Percentiles rank a stretch among this genome's conserved stretches.
Evolutionary conservation across 2,888 invertebrate genomes (phyloP).

Genomic region (Agrochola lychnidis): DNA sequence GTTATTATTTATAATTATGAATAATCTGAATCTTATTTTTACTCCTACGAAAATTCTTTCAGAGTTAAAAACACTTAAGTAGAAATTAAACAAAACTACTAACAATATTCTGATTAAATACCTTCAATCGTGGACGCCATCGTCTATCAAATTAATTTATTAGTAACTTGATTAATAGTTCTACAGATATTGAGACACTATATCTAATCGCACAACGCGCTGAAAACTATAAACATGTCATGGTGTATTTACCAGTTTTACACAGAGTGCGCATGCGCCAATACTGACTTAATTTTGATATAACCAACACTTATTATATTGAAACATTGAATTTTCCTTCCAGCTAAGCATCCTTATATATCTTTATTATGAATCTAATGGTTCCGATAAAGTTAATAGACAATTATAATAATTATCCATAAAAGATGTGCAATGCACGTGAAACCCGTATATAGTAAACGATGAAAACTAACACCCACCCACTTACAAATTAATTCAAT

Average conservation of each 20-base stretch:
- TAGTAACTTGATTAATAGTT: background rate
- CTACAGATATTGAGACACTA: background rate
- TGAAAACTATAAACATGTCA: conserved; percentile 5
- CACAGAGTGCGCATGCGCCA: background rate
- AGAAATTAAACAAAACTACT: background rate
- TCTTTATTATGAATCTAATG: background rate
- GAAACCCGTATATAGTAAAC: background rate
- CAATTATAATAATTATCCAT: background rate
- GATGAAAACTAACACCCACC: conserved; percentile 5
- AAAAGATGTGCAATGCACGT: conserved; percentile 7
- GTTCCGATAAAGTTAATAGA: background rate
- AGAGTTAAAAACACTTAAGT: background rate
- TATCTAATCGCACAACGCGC: background rate
- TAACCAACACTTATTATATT: background rate
- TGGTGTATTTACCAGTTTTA: conserved; percentile 1
- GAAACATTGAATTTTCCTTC: background rate
- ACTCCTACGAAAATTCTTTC: background rate
- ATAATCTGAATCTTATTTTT: conserved; percentile 7
- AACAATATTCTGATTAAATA: background rate
- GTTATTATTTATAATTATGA: conserved; percentile 72
- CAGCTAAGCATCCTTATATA: background rate
- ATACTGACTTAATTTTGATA: background rate
- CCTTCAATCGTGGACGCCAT: background rate
- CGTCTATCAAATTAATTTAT: background rate
- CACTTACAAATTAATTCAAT: conserved; percentile 4